phyloP scores from a whole-genome alignment of 2,113 vertebrate species.

The Mesoclemmys tuberculata region DNA sequence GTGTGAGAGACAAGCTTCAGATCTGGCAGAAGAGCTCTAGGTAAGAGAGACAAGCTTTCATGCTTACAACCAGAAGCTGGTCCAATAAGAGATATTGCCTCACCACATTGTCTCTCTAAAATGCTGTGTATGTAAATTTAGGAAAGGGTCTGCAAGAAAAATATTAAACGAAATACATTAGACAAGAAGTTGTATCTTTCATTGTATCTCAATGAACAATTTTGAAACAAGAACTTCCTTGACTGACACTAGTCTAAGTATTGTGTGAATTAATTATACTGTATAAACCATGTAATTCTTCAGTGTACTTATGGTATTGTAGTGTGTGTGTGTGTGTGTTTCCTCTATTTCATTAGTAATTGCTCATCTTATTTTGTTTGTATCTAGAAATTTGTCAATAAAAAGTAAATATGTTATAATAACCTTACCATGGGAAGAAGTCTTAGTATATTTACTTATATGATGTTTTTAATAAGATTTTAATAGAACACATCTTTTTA shows the following conservation, averaged over 20 bases:
- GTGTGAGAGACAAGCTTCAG: not conserved
- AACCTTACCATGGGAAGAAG: not conserved
- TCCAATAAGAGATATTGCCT: not conserved
- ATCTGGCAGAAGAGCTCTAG: not conserved
- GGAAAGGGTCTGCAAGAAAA: not conserved
- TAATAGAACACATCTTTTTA: not conserved
- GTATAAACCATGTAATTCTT: not conserved
- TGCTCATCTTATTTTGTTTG: not conserved
- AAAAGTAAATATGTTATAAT: not conserved
- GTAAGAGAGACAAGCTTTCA: not conserved
- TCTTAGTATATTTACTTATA: not conserved
- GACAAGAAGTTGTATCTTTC: not conserved
- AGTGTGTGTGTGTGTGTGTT: not conserved
- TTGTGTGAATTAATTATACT: not conserved
- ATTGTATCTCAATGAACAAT: not conserved
- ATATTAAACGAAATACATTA: not conserved
- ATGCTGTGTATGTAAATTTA: not conserved
- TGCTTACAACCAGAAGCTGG: not conserved
- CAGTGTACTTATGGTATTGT: not conserved
- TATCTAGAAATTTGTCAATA: conserved; percentile 14
- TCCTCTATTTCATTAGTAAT: not conserved
- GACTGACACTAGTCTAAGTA: not conserved
- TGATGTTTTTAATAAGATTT: not conserved
- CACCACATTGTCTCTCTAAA: not conserved
- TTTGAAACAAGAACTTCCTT: not conserved